A percentile compares a stretch with the other conserved stretches of the same genome.
These are phyloP conservation scores for Phaethornis superciliosus DNA, from an alignment of 2,113 vertebrate species.

Conservation along the genomic window DNA sequence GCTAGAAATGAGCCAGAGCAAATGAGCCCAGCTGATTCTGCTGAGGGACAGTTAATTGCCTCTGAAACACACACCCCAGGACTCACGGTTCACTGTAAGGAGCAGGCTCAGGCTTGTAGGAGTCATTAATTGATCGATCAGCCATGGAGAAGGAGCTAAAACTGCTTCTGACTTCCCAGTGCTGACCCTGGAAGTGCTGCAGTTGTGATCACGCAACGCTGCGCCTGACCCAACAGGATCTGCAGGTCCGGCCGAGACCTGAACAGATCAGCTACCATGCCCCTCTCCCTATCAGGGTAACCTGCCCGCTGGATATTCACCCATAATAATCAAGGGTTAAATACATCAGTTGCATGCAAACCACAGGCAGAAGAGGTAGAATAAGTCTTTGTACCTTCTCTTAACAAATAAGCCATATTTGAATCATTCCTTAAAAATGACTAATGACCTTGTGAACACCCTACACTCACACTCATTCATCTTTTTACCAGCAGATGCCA, in stretches of 20 bases:
- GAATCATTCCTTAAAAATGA: not conserved
- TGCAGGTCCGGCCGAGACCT: accelerated
- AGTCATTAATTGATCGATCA: slow-evolving; percentile 50
- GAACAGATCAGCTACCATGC: not conserved
- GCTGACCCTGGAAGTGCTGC: slow-evolving; percentile 22
- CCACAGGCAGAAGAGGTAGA: not conserved
- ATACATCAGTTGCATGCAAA: not conserved
- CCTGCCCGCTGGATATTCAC: not conserved
- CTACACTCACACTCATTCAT: not conserved
- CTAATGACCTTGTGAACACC: not conserved
- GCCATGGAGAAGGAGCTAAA: not conserved
- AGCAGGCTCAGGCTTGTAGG: slow-evolving; percentile 23
- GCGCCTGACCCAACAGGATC: not conserved
- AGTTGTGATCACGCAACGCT: not conserved
- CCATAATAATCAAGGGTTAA: not conserved
- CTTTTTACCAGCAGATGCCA: not conserved
- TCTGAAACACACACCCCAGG: slow-evolving; percentile 24
- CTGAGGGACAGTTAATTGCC: slow-evolving; percentile 48
- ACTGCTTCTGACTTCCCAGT: not conserved
- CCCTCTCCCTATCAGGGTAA: not conserved
- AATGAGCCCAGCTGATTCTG: slow-evolving; percentile 16
- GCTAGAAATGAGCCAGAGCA: not conserved
- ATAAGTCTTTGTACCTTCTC: not conserved
- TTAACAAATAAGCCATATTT: not conserved
- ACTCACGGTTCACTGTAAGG: not conserved